These are phyloP conservation scores for Rhynchophorus ferrugineus DNA, from an alignment of 1,140 invertebrate genomes.

Conservation along the genomic window DNA sequence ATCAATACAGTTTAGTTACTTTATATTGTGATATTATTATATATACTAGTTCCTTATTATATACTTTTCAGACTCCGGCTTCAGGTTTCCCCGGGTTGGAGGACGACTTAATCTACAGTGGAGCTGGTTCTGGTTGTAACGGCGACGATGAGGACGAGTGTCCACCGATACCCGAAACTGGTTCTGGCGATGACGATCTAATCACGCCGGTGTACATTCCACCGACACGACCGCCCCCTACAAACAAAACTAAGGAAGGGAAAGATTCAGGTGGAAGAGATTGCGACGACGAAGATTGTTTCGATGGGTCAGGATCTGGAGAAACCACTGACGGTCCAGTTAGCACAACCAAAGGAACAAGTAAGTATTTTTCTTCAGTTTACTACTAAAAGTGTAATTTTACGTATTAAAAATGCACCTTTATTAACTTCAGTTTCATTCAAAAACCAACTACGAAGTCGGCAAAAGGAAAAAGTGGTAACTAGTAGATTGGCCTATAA, in stretches of 20 bases:
- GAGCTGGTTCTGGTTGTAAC: slow-evolving; percentile 79
- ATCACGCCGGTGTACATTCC: slow-evolving; percentile 88
- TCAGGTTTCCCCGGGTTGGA: slow-evolving; percentile 68
- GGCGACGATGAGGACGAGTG: slow-evolving; percentile 81
- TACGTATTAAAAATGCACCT: neutral
- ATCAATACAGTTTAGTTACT: no score
- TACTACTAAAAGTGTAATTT: neutral
- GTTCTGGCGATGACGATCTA: slow-evolving; percentile 78
- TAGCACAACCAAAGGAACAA: slow-evolving; percentile 10
- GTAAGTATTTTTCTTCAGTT: slow-evolving; percentile 4
- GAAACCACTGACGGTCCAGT: slow-evolving; percentile 51
- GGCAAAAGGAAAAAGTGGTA: no score
- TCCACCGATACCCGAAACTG: slow-evolving; percentile 71
- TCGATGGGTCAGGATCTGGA: slow-evolving; percentile 62
- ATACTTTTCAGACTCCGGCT: slow-evolving; percentile 63
- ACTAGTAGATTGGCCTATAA: no score
- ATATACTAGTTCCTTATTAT: neutral
- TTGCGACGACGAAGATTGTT: slow-evolving; percentile 76
- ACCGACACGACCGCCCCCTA: slow-evolving; percentile 63
- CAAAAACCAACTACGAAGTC: no score
- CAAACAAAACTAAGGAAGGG: slow-evolving; percentile 41
- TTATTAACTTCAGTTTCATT: no score
- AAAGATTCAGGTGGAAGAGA: slow-evolving; percentile 41
- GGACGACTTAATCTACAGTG: slow-evolving; percentile 82
- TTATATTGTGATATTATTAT: no score